Base-by-base conservation (phyloP, 2,888 invertebrate species). In the Scaptomyza cyrtandrae region DNA sequence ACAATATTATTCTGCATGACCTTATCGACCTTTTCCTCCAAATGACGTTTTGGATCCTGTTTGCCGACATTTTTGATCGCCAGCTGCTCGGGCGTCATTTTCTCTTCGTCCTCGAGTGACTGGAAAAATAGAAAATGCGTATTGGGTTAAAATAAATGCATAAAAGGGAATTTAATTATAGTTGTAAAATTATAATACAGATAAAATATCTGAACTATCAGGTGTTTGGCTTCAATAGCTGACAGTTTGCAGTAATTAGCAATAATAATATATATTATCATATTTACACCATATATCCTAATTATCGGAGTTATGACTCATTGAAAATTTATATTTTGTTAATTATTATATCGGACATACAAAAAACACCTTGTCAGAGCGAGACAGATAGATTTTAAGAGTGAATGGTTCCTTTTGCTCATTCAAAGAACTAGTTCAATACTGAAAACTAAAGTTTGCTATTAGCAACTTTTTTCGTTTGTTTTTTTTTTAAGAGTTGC, bases 11-110 rank as follows among this genome's bases (percentile, higher is more conserved):
- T 96, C 58, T 98, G 96, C 98, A 99, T 98, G 57, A 99, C 94
- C 68, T 97, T 95, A 92, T 98, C 98, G 19, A 99, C 99, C 93
- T 99, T 98, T 92, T 99, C 99, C 93, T 99, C 99, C 92, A 99
- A 94, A 95, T 99, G 99, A 82, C 99, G 95, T 93, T 99, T 99
- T 24, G 99, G 99, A 92, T 99, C 99, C 93, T 98, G 97, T 93
- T 97, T 99, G 58, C 99, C 99, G 68, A 99, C 99, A 93, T 99
- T 99, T 93, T 99, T 99, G 90, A 99, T 99, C 19, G 99, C 99
- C 92, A 99, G 93, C 92, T 99, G 99, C 92, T 99, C 99, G 1
- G 98, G 98, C 4, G 99, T 99, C 99, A 99, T 99, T 92, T 98
- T 99, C 90, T 99, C 99, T 92, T 99, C 99, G 88, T 99, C 99